Evolutionary conservation across 2,113 vertebrate species (phyloP), one percentile per base, ranked within the genome.

Genomic region (Prunella himalayana): DNA sequence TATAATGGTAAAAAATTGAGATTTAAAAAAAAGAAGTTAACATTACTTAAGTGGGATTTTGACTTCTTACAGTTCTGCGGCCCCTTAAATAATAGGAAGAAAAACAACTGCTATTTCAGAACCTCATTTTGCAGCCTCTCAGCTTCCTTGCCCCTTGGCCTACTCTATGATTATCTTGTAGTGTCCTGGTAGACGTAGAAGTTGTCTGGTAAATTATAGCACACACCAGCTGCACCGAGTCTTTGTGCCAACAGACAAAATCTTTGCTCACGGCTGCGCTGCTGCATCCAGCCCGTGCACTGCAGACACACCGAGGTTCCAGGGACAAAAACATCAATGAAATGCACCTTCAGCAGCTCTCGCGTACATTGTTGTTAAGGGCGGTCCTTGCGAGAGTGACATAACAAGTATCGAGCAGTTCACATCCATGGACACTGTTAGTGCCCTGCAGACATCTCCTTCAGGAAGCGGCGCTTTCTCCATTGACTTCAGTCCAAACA

Each of bases 261-360:
- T 8, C 87, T 88, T 72, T 50, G 96, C 93, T 95, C 31, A 24
- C 0, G 30, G 63, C 94, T 79, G 75, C 3, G 2, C 91, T 96
- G 95, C 95, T 95, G 93, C 90, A 63, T 93, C 50, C 95, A 95
- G 94, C 87, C 93, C 4, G 0, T 47, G 45, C 56, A n/a, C 91
- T 86, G 94, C 83, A 80, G 84, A n/a, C 70, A 1, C 89, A 11
- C 87, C 4, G 30, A 88, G 71, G 49, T 75, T 96, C 94, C 30
- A 47, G 88, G 66, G 76, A 94, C 92, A 51, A 93, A 94, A 93
- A 80, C 92, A 92, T 97, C 83, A 83, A 91, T 96, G 90, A 95
- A 96, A 84, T 70, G 91, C 95, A 93, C 79, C 88, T 96, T 94
- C 71, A 94, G 94, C 68, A 82, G 77, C 94, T 65, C 90, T 51